A percentile compares a stretch with the other conserved stretches of the same genome.
Conservation (phyloP, 2,113 vertebrate species). For the Chitala chitala region DNA sequence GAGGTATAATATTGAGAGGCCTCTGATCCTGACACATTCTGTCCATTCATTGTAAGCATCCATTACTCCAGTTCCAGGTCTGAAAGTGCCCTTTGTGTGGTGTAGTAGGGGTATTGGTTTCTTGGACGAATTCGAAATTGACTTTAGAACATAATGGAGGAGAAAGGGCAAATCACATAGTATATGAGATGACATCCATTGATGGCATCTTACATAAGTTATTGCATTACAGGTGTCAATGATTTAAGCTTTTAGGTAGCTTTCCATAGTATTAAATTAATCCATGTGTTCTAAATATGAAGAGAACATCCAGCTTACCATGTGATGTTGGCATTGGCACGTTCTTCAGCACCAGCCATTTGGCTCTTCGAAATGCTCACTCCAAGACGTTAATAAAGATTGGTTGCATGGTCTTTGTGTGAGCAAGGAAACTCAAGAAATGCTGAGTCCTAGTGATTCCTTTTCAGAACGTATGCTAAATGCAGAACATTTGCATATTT, state of each 20-base stretch:
- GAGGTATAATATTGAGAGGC: neutral
- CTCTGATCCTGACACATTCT: conserved; percentile 1
- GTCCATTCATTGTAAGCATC: conserved; percentile 25
- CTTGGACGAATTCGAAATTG: conserved; percentile 8
- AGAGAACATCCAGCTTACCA: neutral
- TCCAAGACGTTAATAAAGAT: neutral
- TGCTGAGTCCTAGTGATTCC: no score
- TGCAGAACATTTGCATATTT: no score
- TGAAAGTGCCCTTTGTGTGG: neutral
- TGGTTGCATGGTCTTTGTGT: neutral
- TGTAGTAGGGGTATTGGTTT: conserved; percentile 4
- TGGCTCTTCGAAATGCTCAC: neutral
- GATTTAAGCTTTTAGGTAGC: conserved; percentile 12
- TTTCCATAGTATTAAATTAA: neutral
- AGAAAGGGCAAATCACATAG: conserved; percentile 4
- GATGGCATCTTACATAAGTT: conserved; percentile 7
- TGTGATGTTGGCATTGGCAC: neutral
- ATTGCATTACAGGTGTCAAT: conserved; percentile 3
- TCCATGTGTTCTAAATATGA: neutral
- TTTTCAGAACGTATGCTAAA: no score
- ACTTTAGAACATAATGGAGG: conserved; percentile 13
- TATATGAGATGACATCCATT: neutral
- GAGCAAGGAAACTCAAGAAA: no score
- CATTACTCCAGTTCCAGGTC: neutral
- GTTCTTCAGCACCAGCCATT: neutral